A percentile compares a stretch with the other conserved stretches of the same genome.
Conservation (phyloP, 2,797 vertebrate species). For the Lepus townsendii region DNA sequence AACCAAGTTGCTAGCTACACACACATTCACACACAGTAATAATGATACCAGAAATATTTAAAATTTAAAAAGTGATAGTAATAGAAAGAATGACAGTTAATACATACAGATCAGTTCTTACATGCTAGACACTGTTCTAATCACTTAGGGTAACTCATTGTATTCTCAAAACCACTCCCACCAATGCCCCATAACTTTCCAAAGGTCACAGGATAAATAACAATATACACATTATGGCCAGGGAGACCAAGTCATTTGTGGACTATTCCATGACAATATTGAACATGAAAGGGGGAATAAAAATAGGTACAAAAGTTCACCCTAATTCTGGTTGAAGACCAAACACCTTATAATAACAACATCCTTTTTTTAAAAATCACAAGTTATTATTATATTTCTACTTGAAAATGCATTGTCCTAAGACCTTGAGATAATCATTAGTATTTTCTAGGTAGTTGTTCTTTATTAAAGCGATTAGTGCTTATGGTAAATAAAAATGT, state of each 20-base stretch:
- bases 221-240: neutral
- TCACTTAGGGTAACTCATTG: neutral
- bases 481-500: constrained; percentile 54
- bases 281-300: neutral
- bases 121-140: neutral
- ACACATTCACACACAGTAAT: neutral
- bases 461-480: constrained; percentile 33
- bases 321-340: neutral
- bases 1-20: neutral
- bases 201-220: neutral
- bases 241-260: neutral
- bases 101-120: neutral
- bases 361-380: constrained; percentile 20
- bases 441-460: neutral
- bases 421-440: constrained; percentile 4
- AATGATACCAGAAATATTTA: constrained; percentile 4
- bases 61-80: neutral
- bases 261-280: neutral
- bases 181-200: neutral
- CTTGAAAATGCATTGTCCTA: constrained; percentile 17
- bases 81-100: neutral
- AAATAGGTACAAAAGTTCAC: neutral
- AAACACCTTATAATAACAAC: neutral
- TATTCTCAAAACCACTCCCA: neutral
- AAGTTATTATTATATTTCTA: constrained; percentile 51